These are phyloP conservation scores for Pachymerium ferrugineum DNA, from an alignment of 2,888 invertebrate species.

Conservation along the genomic window DNA sequence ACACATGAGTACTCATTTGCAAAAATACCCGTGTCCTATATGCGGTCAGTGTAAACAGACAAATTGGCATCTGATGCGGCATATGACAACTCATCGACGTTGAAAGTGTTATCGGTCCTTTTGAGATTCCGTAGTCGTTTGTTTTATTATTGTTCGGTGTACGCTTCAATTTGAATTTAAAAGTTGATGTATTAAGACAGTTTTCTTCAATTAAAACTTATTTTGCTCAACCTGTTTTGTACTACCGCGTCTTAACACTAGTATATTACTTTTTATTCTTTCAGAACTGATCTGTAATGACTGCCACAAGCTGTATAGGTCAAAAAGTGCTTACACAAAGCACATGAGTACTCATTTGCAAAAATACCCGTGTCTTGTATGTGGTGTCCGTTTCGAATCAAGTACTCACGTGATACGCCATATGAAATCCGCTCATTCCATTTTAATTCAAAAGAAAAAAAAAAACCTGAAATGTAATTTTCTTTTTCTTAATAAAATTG, in stretches of 20 bases:
- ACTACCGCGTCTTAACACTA: no score
- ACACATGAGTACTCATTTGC: slow-evolving; percentile 23
- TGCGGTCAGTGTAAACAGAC: slow-evolving; percentile 12
- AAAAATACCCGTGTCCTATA: neutral
- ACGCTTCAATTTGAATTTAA: no score
- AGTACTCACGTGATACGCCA: neutral
- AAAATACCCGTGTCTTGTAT: slow-evolving; percentile 1
- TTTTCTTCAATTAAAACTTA: no score
- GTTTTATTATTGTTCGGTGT: no score
- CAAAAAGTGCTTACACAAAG: neutral
- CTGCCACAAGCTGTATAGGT: slow-evolving; percentile 21
- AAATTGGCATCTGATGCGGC: neutral
- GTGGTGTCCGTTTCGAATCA: neutral
- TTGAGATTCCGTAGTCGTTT: no score
- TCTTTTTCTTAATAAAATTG: no score
- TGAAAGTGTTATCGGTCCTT: no score
- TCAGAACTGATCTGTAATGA: neutral
- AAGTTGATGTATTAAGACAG: no score
- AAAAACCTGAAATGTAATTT: no score
- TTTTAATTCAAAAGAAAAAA: no score
- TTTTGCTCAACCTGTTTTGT: no score
- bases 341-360: slow-evolving; percentile 24
- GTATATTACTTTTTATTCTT: neutral
- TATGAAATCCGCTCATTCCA: no score
- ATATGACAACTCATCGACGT: slow-evolving; percentile 5